Evolutionary conservation across 2,797 vertebrate species (phyloP), one percentile per base, ranked within the genome.

Genomic region (Sebastes minor): DNA sequence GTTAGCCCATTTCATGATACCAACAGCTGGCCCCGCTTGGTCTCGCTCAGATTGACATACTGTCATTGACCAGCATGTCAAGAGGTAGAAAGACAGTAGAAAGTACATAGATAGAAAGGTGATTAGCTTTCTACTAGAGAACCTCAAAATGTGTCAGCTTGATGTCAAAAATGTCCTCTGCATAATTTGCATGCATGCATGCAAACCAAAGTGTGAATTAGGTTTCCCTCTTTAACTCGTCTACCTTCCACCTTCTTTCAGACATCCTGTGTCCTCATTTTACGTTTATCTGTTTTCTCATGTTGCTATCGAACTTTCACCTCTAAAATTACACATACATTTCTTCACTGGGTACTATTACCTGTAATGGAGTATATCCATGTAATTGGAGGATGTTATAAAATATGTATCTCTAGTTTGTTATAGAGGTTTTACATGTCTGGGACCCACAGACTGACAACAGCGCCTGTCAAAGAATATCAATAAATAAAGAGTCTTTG

Each of bases 401-500:
- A 22, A 4, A 61, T 25, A 46, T 6, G 28, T 4, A 56, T 52
- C 27, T 38, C 2, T 18, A 16, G 27, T 4, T 35, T 75, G 10
- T 12, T 35, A 22, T 5, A 22, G 46, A 28, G 2, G 5, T 49
- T 69, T 33, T 38, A 4, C 25, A 14, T 62, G 38, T 73, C 56
- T 66, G 20, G 9, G 60, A 61, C 20, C 20, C 38, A 38, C 25
- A 20, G 22, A 68, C 35, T 52, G 66, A 62, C 42, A 72, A 64
- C 22, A 9, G 20, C 5, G n/a, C 56, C 46, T 61, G 57, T 46
- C 28, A 65, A 73, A 81, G 16, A 74, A 75, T 88, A 89, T 79
- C 14, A 91, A 89, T 90, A 88, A 91, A 62, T 78, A 25, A 85
- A 71, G 30, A 71, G 65, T 66, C 1, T 71, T 66, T 35, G 66